A percentile compares a stretch with the other conserved stretches of the same genome.
Conservation (phyloP, 2,797 vertebrate genomes). For the Champsocephalus gunnari region DNA sequence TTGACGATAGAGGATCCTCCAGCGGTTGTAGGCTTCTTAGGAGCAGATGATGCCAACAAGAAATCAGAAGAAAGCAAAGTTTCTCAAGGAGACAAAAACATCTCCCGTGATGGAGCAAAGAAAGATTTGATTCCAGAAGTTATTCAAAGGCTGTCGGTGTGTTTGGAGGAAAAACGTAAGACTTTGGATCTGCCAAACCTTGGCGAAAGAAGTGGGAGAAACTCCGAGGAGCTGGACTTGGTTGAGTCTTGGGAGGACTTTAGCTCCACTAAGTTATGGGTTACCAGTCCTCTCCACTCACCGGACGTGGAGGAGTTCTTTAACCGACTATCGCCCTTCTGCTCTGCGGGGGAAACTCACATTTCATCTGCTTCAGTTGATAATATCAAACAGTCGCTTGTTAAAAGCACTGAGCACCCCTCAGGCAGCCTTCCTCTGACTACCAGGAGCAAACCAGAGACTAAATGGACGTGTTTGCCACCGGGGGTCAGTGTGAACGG, state of each 20-base stretch:
- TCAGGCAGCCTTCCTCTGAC: slow-evolving; percentile 59
- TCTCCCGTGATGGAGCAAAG: slow-evolving; percentile 42
- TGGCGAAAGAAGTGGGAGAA: slow-evolving; percentile 84
- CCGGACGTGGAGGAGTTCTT: slow-evolving; percentile 90
- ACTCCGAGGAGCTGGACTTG: slow-evolving; percentile 88
- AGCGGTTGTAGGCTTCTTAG: slow-evolving; percentile 10
- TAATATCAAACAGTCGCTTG: slow-evolving; percentile 28
- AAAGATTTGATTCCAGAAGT: slow-evolving; percentile 51
- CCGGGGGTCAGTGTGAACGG: slow-evolving; percentile 33
- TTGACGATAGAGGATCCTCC: slow-evolving; percentile 31
- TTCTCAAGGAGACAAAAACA: slow-evolving; percentile 33
- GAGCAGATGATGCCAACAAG: slow-evolving; percentile 11
- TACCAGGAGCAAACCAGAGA: slow-evolving; percentile 56
- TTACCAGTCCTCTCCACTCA: slow-evolving; percentile 96
- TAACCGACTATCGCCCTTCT: slow-evolving; percentile 67
- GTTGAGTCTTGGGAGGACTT: slow-evolving; percentile 95
- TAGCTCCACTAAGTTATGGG: slow-evolving; percentile 89
- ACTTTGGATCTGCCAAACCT: slow-evolving; percentile 62
- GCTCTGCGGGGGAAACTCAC: slow-evolving; percentile 42
- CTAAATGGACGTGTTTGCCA: slow-evolving; percentile 61
- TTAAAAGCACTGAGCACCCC: slow-evolving; percentile 45
- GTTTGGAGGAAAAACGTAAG: slow-evolving; percentile 73
- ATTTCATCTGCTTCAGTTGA: slow-evolving; percentile 31
- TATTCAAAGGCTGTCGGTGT: slow-evolving; percentile 69
- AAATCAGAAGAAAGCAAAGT: slow-evolving; percentile 32